phyloP scores from a whole-genome alignment of 2,797 vertebrate genomes.

The Threskiornis aethiopicus region DNA sequence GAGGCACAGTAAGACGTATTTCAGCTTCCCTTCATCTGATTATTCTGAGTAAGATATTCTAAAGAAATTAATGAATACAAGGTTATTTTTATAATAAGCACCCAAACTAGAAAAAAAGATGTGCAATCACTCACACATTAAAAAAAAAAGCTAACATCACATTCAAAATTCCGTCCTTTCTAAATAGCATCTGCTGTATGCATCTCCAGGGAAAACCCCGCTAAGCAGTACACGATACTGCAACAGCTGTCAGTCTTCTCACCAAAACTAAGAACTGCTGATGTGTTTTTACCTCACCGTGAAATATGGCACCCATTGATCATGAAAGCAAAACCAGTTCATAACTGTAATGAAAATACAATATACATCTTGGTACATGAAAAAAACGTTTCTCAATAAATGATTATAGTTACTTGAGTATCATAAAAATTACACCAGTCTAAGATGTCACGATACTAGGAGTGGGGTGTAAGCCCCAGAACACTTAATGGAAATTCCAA shows the following conservation, averaged over 20 bases:
- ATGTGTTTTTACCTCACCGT: conserved; percentile 67
- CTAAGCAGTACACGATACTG: conserved; percentile 77
- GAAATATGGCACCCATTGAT: conserved; percentile 9
- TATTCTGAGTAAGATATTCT: background rate
- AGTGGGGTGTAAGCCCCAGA: background rate
- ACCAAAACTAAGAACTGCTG: conserved; percentile 75
- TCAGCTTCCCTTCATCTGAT: background rate
- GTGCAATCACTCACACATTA: background rate
- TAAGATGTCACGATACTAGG: background rate
- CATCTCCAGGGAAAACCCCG: conserved; percentile 79
- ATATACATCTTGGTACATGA: background rate
- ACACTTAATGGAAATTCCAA: background rate
- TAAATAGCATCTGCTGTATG: conserved; percentile 77
- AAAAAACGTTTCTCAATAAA: background rate
- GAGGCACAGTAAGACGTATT: background rate
- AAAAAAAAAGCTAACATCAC: background rate
- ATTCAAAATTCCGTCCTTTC: conserved; percentile 64
- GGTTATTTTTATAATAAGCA: background rate
- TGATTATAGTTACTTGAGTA: background rate
- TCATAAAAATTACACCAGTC: background rate
- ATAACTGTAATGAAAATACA: background rate
- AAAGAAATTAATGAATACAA: background rate
- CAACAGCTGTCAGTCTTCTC: conserved; percentile 77
- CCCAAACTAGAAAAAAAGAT: background rate
- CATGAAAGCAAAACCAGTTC: background rate